Percentiles rank a stretch among this genome's conserved stretches.
Conservation (phyloP, 2,888 invertebrate genomes). For the Acutogordius australiensis region DNA sequence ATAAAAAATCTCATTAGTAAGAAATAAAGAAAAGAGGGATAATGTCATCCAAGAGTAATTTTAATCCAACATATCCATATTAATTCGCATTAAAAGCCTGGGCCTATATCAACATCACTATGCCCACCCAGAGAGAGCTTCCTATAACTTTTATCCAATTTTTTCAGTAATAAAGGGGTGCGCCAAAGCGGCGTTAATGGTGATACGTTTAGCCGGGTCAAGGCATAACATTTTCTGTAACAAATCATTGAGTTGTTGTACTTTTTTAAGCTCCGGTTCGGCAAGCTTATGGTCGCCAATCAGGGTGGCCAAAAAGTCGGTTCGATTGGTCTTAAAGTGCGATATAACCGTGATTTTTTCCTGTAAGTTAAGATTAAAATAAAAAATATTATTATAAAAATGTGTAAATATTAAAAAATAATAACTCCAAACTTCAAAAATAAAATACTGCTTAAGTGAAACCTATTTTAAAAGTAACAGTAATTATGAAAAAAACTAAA, state of each 20-base stretch:
- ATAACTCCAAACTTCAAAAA: no score
- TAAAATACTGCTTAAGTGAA: no score
- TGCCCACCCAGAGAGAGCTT: no score
- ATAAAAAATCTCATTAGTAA: no score
- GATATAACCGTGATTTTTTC: conserved; percentile 70
- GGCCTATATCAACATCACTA: no score
- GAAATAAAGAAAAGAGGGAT: no score
- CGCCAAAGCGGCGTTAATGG: conserved; percentile 66
- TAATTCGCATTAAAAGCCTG: no score
- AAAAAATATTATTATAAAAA: neutral
- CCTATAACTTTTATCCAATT: conserved; percentile 18
- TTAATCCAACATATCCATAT: no score
- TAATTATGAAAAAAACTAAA: no score
- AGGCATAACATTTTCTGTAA: conserved; percentile 63
- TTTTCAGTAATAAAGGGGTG: conserved; percentile 87
- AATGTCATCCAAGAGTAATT: no score
- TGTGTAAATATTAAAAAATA: neutral
- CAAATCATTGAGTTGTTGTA: conserved; percentile 52
- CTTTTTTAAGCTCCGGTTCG: conserved; percentile 58
- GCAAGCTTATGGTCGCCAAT: conserved; percentile 59
- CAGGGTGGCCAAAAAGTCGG: conserved; percentile 59
- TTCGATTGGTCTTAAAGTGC: conserved; percentile 49
- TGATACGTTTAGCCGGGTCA: conserved; percentile 63
- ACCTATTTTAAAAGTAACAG: no score
- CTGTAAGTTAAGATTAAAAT: no score